Base-by-base conservation (phyloP, 2,888 invertebrate species). In the Frankliniella fusca region DNA sequence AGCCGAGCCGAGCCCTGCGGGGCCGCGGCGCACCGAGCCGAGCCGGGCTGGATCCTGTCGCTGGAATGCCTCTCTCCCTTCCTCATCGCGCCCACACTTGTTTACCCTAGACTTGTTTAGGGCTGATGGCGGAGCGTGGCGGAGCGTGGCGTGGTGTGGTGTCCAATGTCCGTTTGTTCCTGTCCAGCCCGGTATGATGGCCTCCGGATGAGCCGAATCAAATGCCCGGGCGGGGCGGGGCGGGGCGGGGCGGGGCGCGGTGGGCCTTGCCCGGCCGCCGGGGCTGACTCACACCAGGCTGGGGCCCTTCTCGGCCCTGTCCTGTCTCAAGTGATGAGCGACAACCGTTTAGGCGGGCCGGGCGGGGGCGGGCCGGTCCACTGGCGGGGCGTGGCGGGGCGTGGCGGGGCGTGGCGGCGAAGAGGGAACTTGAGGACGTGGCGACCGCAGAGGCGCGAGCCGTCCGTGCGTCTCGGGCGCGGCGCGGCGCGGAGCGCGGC, bases 341-440 rank as follows among this genome's bases (percentile, higher is more conserved):
- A 76, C 70, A 76, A 76, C 70, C 70, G 70, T 76, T 76, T 27
- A 76, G 70, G 27, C 61, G 23, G n/a, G n/a, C 9, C n/a, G 70
- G n/a, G n/a, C 70, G 70, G 61, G 61, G 61, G 70, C 23, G 70
- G 70, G 27, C 70, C 27, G 70, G 70, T 8, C 70, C 27, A 12
- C 27, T 0, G 61, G 7, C 1, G 15, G 20, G 61, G 15, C 61
- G 61, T 0, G 7, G 15, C n/a, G 61, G 54, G 38, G 38, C 38
- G 38, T 2, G 38, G 38, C 38, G 38, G 38, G 38, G 38, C 38
- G 5, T 2, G 38, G 38, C 38, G 38, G 38, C 38, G 38, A n/a
- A n/a, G 38, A 38, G 38, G 38, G 38, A 38, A 38, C 38, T 5
- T 38, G 38, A 38, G 38, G 38, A 38, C 38, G 38, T 38, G 38